A percentile compares a stretch with the other conserved stretches of the same genome.
phyloP scores from a whole-genome alignment of 2,113 vertebrate species.

The Planiliza haematocheilus region DNA sequence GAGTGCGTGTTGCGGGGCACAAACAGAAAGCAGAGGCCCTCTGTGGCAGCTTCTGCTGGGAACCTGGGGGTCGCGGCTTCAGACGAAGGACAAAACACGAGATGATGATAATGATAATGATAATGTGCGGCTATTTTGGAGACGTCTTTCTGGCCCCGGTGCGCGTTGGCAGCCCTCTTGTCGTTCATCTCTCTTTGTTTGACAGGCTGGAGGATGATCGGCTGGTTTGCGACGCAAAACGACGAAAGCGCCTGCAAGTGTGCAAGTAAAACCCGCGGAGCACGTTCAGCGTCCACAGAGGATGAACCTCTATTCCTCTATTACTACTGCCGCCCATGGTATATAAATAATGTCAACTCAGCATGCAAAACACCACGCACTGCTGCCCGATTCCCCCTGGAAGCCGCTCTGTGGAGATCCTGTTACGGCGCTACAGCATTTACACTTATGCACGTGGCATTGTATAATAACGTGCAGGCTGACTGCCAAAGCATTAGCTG shows the following conservation, averaged over 20 bases:
- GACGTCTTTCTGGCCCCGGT: slow-evolving; percentile 6
- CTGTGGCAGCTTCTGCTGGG: slow-evolving; percentile 28
- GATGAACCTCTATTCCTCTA: neutral
- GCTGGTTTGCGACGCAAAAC: neutral
- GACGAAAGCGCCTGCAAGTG: slow-evolving; percentile 1
- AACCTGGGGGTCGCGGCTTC: slow-evolving; percentile 43
- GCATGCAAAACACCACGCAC: too few relatives aligned
- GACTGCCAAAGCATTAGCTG: too few relatives aligned
- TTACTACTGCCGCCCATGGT: too few relatives aligned
- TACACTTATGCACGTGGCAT: too few relatives aligned
- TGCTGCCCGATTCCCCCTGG: too few relatives aligned
- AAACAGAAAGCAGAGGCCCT: neutral
- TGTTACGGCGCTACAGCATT: too few relatives aligned
- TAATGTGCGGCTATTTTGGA: slow-evolving; percentile 59
- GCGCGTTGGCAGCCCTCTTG: neutral
- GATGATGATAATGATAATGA: slow-evolving; percentile 69
- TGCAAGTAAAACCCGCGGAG: neutral
- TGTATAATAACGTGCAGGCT: too few relatives aligned
- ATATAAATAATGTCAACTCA: neutral
- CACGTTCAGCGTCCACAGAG: neutral
- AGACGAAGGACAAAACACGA: slow-evolving; percentile 58
- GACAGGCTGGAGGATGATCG: slow-evolving; percentile 19
- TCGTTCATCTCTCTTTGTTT: slow-evolving; percentile 24
- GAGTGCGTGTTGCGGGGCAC: slow-evolving; percentile 2
- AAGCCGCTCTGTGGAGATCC: too few relatives aligned